A percentile compares a stretch with the other conserved stretches of the same genome.
phyloP scores from a whole-genome alignment of 2,113 vertebrate species.

The Garra rufa region DNA sequence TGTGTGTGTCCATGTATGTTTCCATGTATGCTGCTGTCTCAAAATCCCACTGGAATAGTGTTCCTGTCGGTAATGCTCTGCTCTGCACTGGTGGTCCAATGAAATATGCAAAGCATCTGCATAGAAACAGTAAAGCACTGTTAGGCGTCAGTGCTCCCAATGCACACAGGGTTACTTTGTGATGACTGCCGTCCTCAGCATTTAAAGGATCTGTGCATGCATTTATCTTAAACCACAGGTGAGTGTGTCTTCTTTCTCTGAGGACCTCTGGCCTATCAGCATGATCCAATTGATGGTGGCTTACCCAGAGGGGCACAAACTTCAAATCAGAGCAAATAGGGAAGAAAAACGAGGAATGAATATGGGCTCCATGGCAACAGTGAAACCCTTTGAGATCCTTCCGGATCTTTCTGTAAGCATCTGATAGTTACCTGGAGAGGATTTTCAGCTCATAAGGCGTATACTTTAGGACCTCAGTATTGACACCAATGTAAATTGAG shows the following conservation, averaged over 20 bases:
- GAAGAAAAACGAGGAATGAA: constrained; percentile 29
- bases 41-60: constrained; percentile 39
- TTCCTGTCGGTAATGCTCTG: constrained; percentile 37
- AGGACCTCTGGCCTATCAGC: neutral
- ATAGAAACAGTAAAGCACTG: constrained; percentile 23
- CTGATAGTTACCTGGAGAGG: constrained; percentile 32
- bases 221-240: constrained; percentile 6
- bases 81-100: constrained; percentile 28
- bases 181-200: neutral
- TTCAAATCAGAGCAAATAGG: constrained; percentile 22
- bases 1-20: constrained; percentile 32
- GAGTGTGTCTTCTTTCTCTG: neutral
- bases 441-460: constrained; percentile 6
- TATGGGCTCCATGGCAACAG: constrained; percentile 37
- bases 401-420: constrained; percentile 27
- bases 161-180: neutral
- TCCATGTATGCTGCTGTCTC: constrained; percentile 32
- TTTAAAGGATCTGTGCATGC: constrained; percentile 25
- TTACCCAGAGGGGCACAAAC: constrained; percentile 17
- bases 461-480: constrained; percentile 8
- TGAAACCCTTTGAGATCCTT: constrained; percentile 34
- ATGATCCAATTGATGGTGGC: neutral
- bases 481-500: constrained; percentile 20
- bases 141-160: neutral
- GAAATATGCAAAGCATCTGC: constrained; percentile 46